Evolutionary conservation across 2,113 vertebrate species (phyloP), one percentile per base, ranked within the genome.

Genomic region (Pipra filicauda): DNA sequence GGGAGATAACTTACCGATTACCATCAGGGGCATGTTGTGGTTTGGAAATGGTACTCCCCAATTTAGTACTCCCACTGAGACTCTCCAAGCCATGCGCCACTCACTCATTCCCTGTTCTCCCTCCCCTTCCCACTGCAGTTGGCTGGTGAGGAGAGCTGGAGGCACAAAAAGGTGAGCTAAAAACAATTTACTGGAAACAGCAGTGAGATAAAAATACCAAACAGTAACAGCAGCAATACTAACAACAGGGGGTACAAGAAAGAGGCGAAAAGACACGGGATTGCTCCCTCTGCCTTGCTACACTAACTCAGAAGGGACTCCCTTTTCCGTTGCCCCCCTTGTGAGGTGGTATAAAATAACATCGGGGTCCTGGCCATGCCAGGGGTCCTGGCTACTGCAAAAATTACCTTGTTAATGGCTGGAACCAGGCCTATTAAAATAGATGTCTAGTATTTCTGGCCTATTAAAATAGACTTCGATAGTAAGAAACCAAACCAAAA

Each of bases 251-350:
- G 18, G 14, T 37, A 69, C 37, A 61, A 61, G 6, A 27, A 77
- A 59, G 14, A 27, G 37, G 14, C 3, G 9, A 69, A 37, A 17
- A 8, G 22, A 14, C 11, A 37, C 20, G 6, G 41, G 35, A 43
- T 5, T 26, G 0, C 2, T 35, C 35, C 31, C 49, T 67, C 24
- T 1, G 3, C 27, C 12, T 43, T 20, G 14, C 27, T 64, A 21
- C 8, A 9, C 16, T 6, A 35, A 26, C 1, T 37, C 35, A 15
- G 35, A 74, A 57, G 19, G 23, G 9, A 19, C 2, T n/a, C 12
- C 15, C 18, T 41, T 49, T 49, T 9, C 30, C 19, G 7, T 22
- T 58, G 33, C 5, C 55, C 7, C 9, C 37, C 17, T 11, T 26
- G 4, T 44, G 58, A 22, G 17, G 21, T 37, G 5, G 4, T 44